phyloP scores from a whole-genome alignment of 2,113 vertebrate genomes.

The Chroicocephalus ridibundus region DNA sequence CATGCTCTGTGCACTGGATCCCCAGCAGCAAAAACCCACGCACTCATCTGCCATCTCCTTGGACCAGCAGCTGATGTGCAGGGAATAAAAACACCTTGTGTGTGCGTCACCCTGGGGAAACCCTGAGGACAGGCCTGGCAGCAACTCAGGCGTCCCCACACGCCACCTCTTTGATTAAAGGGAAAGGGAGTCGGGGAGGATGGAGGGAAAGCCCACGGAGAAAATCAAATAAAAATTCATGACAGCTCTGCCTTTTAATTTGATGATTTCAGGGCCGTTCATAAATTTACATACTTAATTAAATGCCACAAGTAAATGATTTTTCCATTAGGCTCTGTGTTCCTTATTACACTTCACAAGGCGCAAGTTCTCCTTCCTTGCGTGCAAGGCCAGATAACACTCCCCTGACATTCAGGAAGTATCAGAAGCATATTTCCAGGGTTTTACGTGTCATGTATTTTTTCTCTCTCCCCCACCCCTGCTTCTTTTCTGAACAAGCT shows the following conservation, averaged over 20 bases:
- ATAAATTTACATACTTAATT: conserved; percentile 74
- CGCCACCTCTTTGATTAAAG: neutral
- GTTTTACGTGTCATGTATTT: accelerated
- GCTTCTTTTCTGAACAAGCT: neutral
- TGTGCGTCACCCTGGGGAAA: neutral
- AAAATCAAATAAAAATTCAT: conserved; percentile 53
- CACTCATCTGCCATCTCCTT: neutral
- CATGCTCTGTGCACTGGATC: too few relatives aligned
- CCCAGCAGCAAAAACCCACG: neutral
- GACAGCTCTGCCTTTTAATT: conserved; percentile 47
- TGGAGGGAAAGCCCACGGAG: neutral
- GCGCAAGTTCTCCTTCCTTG: neutral
- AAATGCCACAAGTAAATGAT: conserved; percentile 63
- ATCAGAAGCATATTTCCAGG: neutral
- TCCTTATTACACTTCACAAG: conserved; percentile 11
- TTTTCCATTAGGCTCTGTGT: conserved; percentile 52
- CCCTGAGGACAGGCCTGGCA: neutral
- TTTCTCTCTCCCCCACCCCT: neutral
- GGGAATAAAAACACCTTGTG: neutral
- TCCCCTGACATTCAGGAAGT: conserved; percentile 42
- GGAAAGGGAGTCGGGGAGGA: neutral
- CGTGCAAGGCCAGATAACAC: conserved; percentile 62
- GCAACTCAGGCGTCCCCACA: neutral
- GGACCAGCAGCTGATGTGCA: neutral
- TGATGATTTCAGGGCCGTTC: conserved; percentile 46